Conservation (phyloP, 1,140 invertebrate genomes). For the Meloidogyne chitwoodi region DNA sequence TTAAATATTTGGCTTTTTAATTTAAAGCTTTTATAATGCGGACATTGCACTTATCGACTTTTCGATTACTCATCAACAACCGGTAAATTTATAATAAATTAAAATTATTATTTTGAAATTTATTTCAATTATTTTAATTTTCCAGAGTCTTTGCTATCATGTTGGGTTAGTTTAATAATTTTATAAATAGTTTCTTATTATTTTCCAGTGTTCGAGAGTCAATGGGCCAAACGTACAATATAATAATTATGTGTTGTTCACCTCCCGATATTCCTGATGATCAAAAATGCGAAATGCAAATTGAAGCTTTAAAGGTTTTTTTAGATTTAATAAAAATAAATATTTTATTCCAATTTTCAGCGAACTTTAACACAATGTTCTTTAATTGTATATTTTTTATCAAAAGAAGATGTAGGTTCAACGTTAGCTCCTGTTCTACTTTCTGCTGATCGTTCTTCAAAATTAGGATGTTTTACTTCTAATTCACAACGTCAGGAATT, state of each 20-base stretch:
- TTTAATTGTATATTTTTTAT: conserved; percentile 48
- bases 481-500: conserved; percentile 12
- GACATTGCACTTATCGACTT: conserved; percentile 95
- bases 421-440: conserved; percentile 22
- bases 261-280: conserved; percentile 29
- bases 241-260: conserved; percentile 71
- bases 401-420: conserved; percentile 13
- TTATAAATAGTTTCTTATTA: not conserved
- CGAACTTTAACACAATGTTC: conserved; percentile 53
- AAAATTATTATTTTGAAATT: no score
- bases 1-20: not conserved
- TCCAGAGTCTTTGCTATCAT: conserved; percentile 88
- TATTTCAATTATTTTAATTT: not conserved
- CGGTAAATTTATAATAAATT: conserved; percentile 14
- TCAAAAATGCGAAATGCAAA: conserved; percentile 49
- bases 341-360: conserved; percentile 14
- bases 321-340: not conserved
- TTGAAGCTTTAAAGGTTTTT: conserved; percentile 54
- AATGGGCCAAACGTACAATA: conserved; percentile 97
- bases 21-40: conserved; percentile 78
- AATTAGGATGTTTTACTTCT: conserved; percentile 22
- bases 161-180: conserved; percentile 68
- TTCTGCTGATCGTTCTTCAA: conserved; percentile 44
- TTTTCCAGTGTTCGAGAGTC: conserved; percentile 75
- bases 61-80: conserved; percentile 76